A percentile compares a stretch with the other conserved stretches of the same genome.
Conservation (phyloP, 2,888 invertebrate species). For the Tetheella fluctuosa region DNA sequence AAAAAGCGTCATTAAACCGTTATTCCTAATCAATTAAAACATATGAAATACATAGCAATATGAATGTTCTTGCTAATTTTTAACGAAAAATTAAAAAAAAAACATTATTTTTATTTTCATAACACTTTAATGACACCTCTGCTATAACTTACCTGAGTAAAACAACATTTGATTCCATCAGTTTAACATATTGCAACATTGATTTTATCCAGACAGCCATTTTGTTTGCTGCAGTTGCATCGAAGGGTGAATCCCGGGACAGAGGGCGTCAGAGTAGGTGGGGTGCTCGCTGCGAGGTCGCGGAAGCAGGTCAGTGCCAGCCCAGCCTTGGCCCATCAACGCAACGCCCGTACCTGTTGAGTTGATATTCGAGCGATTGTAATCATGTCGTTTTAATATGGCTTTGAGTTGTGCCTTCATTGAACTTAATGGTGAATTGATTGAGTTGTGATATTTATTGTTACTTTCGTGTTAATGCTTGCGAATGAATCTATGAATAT, state of each 20-base stretch:
- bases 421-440: neutral
- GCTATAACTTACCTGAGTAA: neutral
- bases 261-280: conserved; percentile 23
- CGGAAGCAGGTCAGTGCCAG: conserved; percentile 69
- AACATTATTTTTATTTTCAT: neutral
- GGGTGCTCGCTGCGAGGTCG: conserved; percentile 44
- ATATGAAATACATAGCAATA: too few species aligned
- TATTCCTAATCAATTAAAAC: too few species aligned
- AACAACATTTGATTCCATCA: neutral
- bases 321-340: conserved; percentile 55
- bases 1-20: too few species aligned
- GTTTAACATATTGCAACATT: neutral
- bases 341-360: conserved; percentile 63
- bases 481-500: neutral
- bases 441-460: neutral
- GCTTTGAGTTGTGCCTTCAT: neutral
- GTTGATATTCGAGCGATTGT: conserved; percentile 3
- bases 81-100: neutral
- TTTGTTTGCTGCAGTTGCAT: conserved; percentile 39
- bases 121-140: neutral
- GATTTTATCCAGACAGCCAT: conserved; percentile 20
- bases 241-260: conserved; percentile 25
- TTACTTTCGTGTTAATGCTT: neutral
- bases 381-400: neutral
- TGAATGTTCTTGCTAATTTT: too few species aligned